These are phyloP conservation scores for Tetragonula carbonaria DNA, from an alignment of 2,888 invertebrate species.

Conservation along the genomic window DNA sequence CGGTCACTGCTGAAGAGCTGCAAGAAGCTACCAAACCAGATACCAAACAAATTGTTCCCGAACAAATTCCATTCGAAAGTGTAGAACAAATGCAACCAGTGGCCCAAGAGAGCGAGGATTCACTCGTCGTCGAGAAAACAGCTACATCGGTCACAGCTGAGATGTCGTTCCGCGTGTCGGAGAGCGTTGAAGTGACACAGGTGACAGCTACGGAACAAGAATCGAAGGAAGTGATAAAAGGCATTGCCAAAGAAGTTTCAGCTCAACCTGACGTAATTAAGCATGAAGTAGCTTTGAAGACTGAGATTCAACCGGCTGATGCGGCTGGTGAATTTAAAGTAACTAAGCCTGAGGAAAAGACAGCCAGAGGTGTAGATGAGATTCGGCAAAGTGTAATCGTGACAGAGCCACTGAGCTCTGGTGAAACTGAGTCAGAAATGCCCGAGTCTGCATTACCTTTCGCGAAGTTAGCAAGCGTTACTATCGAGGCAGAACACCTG, in stretches of 20 bases:
- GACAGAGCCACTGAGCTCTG: constrained; percentile 84
- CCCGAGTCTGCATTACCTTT: constrained; percentile 82
- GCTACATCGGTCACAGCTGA: constrained; percentile 73
- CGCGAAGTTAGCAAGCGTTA: constrained; percentile 83
- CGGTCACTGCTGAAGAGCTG: constrained; percentile 76
- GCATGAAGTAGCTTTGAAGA: constrained; percentile 83
- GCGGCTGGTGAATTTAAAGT: constrained; percentile 73
- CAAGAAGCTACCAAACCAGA: constrained; percentile 69
- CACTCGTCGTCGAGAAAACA: constrained; percentile 64
- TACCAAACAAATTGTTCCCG: constrained; percentile 77
- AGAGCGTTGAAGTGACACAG: constrained; percentile 83
- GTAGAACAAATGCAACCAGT: constrained; percentile 80
- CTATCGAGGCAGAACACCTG: constrained; percentile 79
- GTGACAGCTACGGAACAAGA: constrained; percentile 81
- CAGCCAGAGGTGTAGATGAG: constrained; percentile 76
- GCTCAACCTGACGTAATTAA: constrained; percentile 84
- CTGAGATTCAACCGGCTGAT: constrained; percentile 78
- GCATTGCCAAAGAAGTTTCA: constrained; percentile 83
- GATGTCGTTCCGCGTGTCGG: constrained; percentile 76
- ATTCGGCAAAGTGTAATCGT: constrained; percentile 84
- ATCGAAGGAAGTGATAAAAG: constrained; percentile 81
- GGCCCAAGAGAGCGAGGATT: constrained; percentile 76
- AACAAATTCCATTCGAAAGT: constrained; percentile 83
- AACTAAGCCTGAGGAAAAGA: constrained; percentile 75
- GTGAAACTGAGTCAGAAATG: constrained; percentile 84